phyloP scores from a whole-genome alignment of 2,888 invertebrate genomes.

The Incurvaria masculella region DNA sequence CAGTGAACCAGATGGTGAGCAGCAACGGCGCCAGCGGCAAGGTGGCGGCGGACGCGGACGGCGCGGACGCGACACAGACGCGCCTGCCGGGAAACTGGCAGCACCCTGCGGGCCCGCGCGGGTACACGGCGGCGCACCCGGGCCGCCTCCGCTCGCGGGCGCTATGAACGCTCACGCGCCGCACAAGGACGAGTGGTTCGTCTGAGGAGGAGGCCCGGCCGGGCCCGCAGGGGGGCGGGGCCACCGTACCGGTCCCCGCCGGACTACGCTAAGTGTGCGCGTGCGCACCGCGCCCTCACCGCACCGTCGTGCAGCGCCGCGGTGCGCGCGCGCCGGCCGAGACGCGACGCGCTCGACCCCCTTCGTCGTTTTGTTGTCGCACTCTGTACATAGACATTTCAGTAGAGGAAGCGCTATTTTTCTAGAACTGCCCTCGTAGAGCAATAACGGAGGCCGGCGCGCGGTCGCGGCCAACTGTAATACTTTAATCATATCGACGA shows the following conservation, averaged over 20 bases:
- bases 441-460: neutral
- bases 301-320: conserved; percentile 7
- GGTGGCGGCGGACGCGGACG: conserved; percentile 41
- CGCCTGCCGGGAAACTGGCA: conserved; percentile 88
- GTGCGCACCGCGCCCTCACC: conserved; percentile 18
- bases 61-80: conserved; percentile 15
- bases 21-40: conserved; percentile 54
- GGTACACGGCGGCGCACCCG: conserved; percentile 69
- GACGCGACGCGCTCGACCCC: too few species aligned
- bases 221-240: conserved; percentile 17
- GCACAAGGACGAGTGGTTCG: conserved; percentile 93
- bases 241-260: conserved; percentile 1
- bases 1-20: conserved; percentile 74
- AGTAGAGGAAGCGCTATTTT: neutral
- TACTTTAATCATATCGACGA: neutral
- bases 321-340: conserved; percentile 10
- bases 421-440: neutral
- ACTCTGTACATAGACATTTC: neutral
- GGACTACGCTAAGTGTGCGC: neutral
- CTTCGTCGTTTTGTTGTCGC: neutral
- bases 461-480: neutral
- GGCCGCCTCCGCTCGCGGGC: conserved; percentile 91
- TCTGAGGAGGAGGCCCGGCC: conserved; percentile 55
- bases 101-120: conserved; percentile 87
- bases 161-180: conserved; percentile 79